Percentiles rank a stretch among this genome's conserved stretches.
These are phyloP conservation scores for Atlantisia rogersi DNA, from an alignment of 2,113 vertebrate species.

Conservation along the genomic window DNA sequence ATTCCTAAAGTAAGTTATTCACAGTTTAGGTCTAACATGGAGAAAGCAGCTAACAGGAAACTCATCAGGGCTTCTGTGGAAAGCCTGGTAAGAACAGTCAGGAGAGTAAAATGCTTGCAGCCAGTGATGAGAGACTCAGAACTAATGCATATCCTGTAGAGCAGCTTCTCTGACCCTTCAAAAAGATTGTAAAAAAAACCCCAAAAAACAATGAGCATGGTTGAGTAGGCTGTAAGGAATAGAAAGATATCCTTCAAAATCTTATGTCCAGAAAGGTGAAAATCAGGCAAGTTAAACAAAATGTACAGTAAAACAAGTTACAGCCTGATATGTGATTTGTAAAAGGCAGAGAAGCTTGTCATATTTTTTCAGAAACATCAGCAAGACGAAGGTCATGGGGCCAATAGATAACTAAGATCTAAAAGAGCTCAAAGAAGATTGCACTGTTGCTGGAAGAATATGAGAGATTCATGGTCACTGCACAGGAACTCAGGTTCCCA, in stretches of 20 bases:
- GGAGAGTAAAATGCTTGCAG: not conserved
- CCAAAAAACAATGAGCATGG: not conserved
- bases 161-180: not conserved
- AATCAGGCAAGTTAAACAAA: not conserved
- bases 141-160: not conserved
- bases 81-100: not conserved
- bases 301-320: not conserved
- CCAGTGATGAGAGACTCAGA: not conserved
- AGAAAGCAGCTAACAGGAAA: not conserved
- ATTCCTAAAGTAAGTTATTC: not conserved
- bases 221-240: not conserved
- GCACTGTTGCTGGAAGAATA: not conserved
- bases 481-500: not conserved
- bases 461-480: not conserved
- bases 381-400: not conserved
- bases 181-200: not conserved
- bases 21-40: not conserved
- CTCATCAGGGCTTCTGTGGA: not conserved
- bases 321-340: not conserved
- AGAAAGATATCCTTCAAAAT: not conserved
- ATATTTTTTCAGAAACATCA: not conserved
- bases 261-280: not conserved
- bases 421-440: not conserved
- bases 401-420: not conserved
- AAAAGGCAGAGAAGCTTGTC: not conserved